Evolutionary conservation across 2,888 invertebrate species (phyloP), one percentile per base, ranked within the genome.

Genomic region (Dermolepida albohirtum): DNA sequence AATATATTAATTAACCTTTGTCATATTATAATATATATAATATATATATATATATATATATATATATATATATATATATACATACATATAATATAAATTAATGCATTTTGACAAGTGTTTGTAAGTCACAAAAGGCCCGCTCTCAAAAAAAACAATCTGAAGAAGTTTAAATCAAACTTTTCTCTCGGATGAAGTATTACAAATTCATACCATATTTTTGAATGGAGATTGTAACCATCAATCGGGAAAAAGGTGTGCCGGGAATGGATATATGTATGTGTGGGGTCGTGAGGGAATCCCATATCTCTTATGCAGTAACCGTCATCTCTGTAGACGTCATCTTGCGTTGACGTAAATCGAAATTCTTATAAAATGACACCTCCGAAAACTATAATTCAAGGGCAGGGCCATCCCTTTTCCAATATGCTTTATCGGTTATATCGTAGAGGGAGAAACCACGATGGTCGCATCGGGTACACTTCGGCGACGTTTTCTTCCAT

Each of bases 311-410:
- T 62, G 59, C 59, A 62, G 59, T 39, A 62, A 68, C 68, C 72
- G 71, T 72, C 71, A 71, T 70, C 71, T 71, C 75, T 40, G 49
- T 68, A 70, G 74, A 72, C 79, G 80, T 80, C 80, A 80, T 79
- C 78, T 79, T 81, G 80, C 76, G 75, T 77, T 79, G 80, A 81
- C 80, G 78, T 78, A 79, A 80, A 81, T 79, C 80, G 79, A 77
- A 76, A 79, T 78, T 78, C 78, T 77, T 76, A 79, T 79, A 79
- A 79, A 80, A 74, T 78, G 78, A 78, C 78, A 77, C 67, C 69
- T 70, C 75, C 29, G 75, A 77, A 74, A 78, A 78, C 77, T 78
- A 76, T 76, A 78, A 78, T 78, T 78, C 78, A 76, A 77, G 76
- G 75, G 71, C 73, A 68, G 51, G 52, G 70, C 62, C n/a, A n/a